Percentiles rank a stretch among this genome's conserved stretches.
Evolutionary conservation across 1,140 invertebrate species (phyloP).

Genomic region (Macrobrachium nipponense): DNA sequence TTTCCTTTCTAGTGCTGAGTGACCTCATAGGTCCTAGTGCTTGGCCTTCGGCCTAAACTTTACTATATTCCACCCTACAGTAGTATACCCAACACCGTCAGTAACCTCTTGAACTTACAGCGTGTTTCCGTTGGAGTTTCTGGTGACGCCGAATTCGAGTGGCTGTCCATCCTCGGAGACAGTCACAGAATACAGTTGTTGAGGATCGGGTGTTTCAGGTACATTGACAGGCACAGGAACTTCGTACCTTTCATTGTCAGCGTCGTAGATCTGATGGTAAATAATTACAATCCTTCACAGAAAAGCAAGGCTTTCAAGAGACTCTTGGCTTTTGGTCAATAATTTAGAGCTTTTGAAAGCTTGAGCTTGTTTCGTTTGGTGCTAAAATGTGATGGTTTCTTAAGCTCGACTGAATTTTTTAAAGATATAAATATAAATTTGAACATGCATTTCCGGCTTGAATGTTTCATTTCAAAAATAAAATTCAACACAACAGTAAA

Average conservation of each 20-base stretch:
- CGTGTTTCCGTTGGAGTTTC: constrained; percentile 27
- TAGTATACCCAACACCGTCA: constrained; percentile 62
- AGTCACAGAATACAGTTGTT: neutral
- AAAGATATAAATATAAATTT: no score
- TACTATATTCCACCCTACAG: neutral
- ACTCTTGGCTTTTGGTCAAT: no score
- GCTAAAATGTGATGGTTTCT: no score
- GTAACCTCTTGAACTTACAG: constrained; percentile 1
- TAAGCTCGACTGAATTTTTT: no score
- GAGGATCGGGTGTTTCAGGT: constrained; percentile 8
- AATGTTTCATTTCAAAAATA: no score
- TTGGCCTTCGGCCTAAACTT: neutral
- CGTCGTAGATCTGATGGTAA: constrained; percentile 40
- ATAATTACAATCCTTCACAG: neutral
- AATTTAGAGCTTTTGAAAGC: no score
- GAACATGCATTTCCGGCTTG: no score
- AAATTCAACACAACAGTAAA: no score
- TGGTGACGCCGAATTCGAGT: constrained; percentile 68
- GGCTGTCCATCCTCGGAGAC: constrained; percentile 44
- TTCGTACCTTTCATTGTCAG: constrained; percentile 14
- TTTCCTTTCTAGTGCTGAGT: no score
- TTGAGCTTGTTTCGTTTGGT: no score
- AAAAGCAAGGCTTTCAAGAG: no score
- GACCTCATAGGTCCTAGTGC: neutral
- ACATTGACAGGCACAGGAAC: constrained; percentile 26